Evolutionary conservation across 2,113 vertebrate species (phyloP).

Genomic region (Lagopus leucura): DNA sequence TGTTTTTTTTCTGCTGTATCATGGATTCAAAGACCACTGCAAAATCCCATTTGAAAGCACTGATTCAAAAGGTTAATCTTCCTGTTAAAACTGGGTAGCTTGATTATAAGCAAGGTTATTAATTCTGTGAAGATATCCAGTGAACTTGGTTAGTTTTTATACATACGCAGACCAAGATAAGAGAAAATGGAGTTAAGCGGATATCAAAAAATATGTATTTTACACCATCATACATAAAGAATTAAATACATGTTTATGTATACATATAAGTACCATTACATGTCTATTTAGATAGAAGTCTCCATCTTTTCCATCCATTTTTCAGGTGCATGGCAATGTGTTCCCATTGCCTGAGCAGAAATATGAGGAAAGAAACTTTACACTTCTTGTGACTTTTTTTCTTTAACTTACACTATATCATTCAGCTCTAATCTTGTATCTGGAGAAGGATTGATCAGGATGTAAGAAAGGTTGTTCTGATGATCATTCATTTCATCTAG

Average conservation of each 20-base stretch:
- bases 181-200: background rate
- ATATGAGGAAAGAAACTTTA: background rate
- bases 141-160: background rate
- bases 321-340: background rate
- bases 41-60: background rate
- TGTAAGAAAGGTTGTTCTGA: conserved; percentile 94
- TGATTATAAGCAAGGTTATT: background rate
- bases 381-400: background rate
- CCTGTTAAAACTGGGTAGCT: background rate
- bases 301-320: background rate
- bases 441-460: conserved; percentile 94
- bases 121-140: background rate
- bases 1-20: background rate
- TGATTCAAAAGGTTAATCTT: background rate
- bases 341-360: background rate
- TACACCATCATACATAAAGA: background rate
- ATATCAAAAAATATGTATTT: background rate
- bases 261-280: background rate
- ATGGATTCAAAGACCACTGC: too few relatives aligned
- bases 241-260: background rate
- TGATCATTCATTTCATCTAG: conserved; percentile 96
- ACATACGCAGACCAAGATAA: background rate
- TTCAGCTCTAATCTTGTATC: conserved; percentile 93
- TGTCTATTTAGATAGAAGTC: background rate
- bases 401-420: conserved; percentile 90